A percentile compares a stretch with the other conserved stretches of the same genome.
These are phyloP conservation scores for Heliocidaris tuberculata DNA, from an alignment of 35 echinoderm and acorn worm species.

Conservation along the genomic window DNA sequence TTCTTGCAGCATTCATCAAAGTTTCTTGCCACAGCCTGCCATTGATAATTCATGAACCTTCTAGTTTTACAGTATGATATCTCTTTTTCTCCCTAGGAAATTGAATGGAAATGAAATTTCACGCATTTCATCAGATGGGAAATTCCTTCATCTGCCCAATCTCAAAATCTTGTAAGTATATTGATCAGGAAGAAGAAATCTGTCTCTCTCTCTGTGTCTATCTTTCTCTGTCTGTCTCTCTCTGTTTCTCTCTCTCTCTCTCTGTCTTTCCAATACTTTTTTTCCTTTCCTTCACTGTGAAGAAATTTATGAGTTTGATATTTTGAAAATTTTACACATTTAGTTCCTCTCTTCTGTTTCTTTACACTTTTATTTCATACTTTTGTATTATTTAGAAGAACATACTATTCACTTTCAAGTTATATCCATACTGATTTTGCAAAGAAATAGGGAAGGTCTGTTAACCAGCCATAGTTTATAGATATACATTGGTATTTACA, in stretches of 20 bases:
- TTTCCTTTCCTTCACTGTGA: not conserved
- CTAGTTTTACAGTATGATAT: not conserved
- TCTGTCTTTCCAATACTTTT: not conserved
- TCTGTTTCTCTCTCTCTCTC: too few relatives aligned
- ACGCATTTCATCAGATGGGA: conserved; percentile 79
- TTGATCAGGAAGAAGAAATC: not conserved
- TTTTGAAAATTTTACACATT: not conserved
- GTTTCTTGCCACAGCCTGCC: not conserved
- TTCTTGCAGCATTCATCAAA: not conserved
- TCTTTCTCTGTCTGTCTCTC: too few relatives aligned
- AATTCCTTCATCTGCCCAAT: conserved; percentile 76
- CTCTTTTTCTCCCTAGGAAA: conserved; percentile 63
- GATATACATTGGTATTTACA: not conserved
- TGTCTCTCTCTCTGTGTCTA: not conserved
- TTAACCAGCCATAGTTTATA: not conserved
- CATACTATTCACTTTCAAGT: not conserved
- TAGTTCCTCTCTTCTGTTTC: too few relatives aligned
- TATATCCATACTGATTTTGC: not conserved
- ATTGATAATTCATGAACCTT: not conserved
- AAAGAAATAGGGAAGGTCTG: too few relatives aligned
- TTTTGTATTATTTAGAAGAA: not conserved
- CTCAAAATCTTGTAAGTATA: conserved; percentile 84
- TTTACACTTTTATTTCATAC: too few relatives aligned
- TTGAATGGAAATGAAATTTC: conserved; percentile 84
- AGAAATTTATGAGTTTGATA: not conserved